Percentiles rank a stretch among this genome's conserved stretches.
These are phyloP conservation scores for Scomber colias DNA, from an alignment of 2,113 vertebrate genomes.

Conservation along the genomic window DNA sequence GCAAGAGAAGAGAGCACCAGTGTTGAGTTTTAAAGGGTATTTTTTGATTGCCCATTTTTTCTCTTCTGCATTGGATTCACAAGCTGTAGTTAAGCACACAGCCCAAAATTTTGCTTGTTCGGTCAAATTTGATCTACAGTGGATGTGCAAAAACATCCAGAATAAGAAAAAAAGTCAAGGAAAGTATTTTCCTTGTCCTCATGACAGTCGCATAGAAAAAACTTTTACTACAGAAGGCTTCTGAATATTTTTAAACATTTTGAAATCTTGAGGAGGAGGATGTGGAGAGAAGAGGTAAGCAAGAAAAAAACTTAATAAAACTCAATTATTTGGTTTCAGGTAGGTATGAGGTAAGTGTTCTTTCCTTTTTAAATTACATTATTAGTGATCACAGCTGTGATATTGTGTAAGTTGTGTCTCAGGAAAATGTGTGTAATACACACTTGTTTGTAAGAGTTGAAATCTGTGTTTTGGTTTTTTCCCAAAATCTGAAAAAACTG, in stretches of 20 bases:
- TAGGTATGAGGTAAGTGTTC: slow-evolving; percentile 74
- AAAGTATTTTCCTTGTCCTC: too few relatives aligned
- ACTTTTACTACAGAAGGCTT: not conserved
- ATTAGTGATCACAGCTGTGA: not conserved
- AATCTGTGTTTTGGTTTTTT: slow-evolving; percentile 21
- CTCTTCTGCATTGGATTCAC: not conserved
- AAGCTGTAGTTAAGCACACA: not conserved
- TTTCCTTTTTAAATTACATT: not conserved
- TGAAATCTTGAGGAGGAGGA: not conserved
- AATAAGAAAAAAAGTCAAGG: too few relatives aligned
- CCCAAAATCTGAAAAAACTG: slow-evolving; percentile 35
- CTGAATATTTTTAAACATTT: not conserved
- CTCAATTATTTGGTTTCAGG: slow-evolving; percentile 41
- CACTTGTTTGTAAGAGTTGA: slow-evolving; percentile 36
- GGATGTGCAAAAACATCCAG: not conserved
- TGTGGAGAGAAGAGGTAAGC: slow-evolving; percentile 15
- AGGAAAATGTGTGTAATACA: slow-evolving; percentile 13
- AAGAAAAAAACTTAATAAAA: slow-evolving; percentile 24
- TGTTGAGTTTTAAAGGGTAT: slow-evolving; percentile 5
- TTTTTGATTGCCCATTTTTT: slow-evolving; percentile 30
- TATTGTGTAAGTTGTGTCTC: slow-evolving; percentile 17
- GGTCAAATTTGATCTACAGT: not conserved
- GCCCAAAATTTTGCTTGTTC: not conserved
- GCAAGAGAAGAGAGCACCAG: not conserved
- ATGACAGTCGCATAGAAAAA: too few relatives aligned